Percentiles rank a stretch among this genome's conserved stretches.
phyloP scores from a whole-genome alignment of 2,113 vertebrate genomes.

The Pelecanus crispus region DNA sequence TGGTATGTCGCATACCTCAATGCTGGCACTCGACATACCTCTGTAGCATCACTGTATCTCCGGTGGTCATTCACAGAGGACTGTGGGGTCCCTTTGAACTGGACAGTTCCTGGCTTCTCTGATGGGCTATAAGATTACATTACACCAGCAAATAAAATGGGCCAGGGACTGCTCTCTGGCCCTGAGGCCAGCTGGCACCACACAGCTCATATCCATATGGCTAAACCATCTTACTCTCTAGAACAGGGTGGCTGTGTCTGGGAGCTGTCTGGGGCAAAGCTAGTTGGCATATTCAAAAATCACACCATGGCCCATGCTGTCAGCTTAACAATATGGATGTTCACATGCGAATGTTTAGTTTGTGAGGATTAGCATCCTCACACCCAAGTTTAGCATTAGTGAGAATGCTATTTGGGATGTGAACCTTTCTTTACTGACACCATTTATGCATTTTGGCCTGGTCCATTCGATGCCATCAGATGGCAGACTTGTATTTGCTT shows the following conservation, averaged over 20 bases:
- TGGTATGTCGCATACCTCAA: neutral
- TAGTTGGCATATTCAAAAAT: neutral
- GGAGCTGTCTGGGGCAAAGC: neutral
- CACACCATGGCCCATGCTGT: neutral
- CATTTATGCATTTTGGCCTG: neutral
- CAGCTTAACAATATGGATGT: neutral
- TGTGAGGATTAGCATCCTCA: neutral
- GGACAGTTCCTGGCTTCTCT: neutral
- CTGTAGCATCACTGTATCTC: neutral
- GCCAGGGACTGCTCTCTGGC: neutral
- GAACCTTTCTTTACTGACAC: neutral
- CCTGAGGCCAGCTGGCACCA: neutral
- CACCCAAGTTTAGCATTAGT: neutral
- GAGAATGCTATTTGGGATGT: neutral
- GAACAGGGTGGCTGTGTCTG: neutral
- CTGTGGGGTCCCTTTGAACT: neutral
- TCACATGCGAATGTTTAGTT: neutral
- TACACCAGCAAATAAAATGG: neutral
- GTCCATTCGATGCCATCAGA: slow-evolving; percentile 43
- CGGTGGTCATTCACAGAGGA: neutral
- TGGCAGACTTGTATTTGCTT: slow-evolving; percentile 59
- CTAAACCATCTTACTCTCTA: neutral
- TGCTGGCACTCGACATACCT: neutral
- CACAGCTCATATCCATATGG: neutral
- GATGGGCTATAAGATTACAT: neutral